These are phyloP conservation scores for Notolabrus celidotus DNA, from an alignment of 2,797 vertebrate genomes.

Conservation along the genomic window DNA sequence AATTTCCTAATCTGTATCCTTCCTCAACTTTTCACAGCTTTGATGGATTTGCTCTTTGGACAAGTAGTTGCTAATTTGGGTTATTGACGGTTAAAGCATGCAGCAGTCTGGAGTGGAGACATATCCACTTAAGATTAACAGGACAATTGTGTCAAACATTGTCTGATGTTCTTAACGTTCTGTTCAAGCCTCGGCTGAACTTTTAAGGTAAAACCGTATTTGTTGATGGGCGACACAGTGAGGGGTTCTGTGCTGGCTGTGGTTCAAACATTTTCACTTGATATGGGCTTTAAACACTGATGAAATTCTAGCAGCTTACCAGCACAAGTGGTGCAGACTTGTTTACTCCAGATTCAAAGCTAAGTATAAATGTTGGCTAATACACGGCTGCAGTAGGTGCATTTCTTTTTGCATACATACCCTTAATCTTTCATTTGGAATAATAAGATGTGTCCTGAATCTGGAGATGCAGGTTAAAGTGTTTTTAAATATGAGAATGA, in stretches of 20 bases:
- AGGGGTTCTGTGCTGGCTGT: slow-evolving; percentile 36
- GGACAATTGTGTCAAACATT: not conserved
- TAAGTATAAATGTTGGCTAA: slow-evolving; percentile 51
- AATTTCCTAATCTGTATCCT: slow-evolving; percentile 11
- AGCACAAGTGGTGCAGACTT: slow-evolving; percentile 30
- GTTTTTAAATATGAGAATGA: too few relatives aligned
- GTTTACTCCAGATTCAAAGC: slow-evolving; percentile 57
- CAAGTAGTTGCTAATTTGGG: slow-evolving; percentile 14
- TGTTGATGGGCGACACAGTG: slow-evolving; percentile 20
- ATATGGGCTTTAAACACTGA: slow-evolving; percentile 41
- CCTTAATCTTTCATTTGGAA: not conserved
- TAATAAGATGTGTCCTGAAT: not conserved
- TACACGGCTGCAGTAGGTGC: slow-evolving; percentile 24
- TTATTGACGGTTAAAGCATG: slow-evolving; percentile 17
- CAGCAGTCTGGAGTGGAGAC: slow-evolving; percentile 5
- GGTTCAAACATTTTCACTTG: slow-evolving; percentile 43
- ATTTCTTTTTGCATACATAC: not conserved
- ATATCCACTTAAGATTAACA: slow-evolving; percentile 21
- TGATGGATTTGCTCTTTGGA: slow-evolving; percentile 22
- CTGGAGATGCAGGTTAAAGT: not conserved
- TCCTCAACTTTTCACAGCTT: slow-evolving; percentile 1
- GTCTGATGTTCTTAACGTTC: not conserved
- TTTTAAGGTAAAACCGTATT: slow-evolving; percentile 1
- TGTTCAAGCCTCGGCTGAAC: not conserved
- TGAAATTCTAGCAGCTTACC: slow-evolving; percentile 55